Conservation (phyloP, 2,113 vertebrate species). For the Brachyhypopomus gauderio region DNA sequence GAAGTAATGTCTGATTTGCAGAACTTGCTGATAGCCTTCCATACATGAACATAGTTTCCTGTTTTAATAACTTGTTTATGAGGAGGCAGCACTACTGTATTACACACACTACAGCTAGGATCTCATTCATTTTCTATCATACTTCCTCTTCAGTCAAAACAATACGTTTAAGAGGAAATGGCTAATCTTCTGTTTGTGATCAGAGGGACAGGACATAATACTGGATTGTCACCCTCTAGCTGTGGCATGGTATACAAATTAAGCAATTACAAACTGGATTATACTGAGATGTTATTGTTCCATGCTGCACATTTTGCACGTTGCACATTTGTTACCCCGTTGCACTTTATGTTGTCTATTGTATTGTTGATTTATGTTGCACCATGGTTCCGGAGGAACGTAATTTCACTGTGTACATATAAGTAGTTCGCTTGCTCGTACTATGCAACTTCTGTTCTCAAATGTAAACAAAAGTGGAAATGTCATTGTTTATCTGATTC, state of each 20-base stretch:
- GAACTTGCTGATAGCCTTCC: neutral
- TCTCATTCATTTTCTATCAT: neutral
- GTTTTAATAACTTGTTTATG: neutral
- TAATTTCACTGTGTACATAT: too few relatives aligned
- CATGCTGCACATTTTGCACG: too few relatives aligned
- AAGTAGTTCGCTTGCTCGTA: too few relatives aligned
- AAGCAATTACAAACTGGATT: neutral
- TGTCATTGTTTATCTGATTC: too few relatives aligned
- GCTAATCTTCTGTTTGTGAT: slow-evolving; percentile 4
- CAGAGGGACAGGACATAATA: neutral
- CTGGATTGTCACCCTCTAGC: neutral
- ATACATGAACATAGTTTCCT: neutral
- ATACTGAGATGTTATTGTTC: neutral
- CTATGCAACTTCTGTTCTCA: too few relatives aligned
- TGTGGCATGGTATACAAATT: neutral
- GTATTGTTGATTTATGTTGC: too few relatives aligned
- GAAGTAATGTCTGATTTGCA: neutral
- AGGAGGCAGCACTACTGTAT: neutral
- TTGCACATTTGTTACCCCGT: too few relatives aligned
- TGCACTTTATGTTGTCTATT: too few relatives aligned
- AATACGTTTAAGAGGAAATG: slow-evolving; percentile 23
- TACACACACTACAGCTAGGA: neutral
- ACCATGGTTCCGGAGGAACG: too few relatives aligned
- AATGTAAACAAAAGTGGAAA: too few relatives aligned
- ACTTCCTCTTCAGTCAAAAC: slow-evolving; percentile 36